Evolutionary conservation across 2,113 vertebrate species (phyloP).

Genomic region (Leptocoma aspasia): DNA sequence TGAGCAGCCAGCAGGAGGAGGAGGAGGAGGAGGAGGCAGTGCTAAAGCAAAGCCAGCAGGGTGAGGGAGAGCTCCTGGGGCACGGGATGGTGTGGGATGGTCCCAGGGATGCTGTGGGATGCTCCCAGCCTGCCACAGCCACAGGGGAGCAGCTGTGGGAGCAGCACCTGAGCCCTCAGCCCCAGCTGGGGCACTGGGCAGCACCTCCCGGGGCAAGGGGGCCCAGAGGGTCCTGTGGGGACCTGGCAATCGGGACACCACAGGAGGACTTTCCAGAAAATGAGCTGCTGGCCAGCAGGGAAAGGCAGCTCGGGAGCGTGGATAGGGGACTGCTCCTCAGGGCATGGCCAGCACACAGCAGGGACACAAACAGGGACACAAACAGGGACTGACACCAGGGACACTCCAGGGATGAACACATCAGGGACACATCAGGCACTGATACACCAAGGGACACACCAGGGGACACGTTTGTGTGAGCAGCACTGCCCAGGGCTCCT

Average conservation of each 20-base stretch:
- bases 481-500: not conserved
- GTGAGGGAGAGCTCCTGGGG: not conserved
- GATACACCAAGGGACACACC: not conserved
- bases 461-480: not conserved
- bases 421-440: no score
- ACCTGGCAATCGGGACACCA: fast-evolving
- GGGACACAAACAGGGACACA: not conserved
- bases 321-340: fast-evolving
- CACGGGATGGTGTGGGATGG: no score
- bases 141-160: not conserved
- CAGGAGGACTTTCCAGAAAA: not conserved
- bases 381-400: no score
- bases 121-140: not conserved
- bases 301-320: fast-evolving
- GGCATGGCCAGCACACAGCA: fast-evolving
- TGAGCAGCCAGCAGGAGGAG: not conserved
- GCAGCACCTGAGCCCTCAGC: not conserved
- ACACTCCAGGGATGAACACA: no score
- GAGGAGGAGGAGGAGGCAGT: not conserved
- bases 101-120: not conserved
- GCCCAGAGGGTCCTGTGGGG: not conserved
- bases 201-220: not conserved
- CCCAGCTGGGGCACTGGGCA: not conserved
- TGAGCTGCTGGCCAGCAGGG: not conserved
- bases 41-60: not conserved